A percentile compares a stretch with the other conserved stretches of the same genome.
These are phyloP conservation scores for Cololabis saira DNA, from an alignment of 2,113 vertebrate genomes.

Conservation along the genomic window DNA sequence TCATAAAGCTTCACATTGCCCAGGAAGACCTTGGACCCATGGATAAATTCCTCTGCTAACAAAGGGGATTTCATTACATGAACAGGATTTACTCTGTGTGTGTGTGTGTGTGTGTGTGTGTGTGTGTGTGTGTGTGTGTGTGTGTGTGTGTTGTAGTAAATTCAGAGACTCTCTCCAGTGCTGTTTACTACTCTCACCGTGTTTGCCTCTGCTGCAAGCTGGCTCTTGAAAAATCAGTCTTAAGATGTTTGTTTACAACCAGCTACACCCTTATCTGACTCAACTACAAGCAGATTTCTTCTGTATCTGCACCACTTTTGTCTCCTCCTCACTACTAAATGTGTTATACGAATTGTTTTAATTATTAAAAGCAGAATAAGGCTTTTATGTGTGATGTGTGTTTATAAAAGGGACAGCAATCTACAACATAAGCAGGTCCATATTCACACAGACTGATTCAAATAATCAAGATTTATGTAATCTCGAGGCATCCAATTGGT, in stretches of 20 bases:
- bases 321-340: background rate
- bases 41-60: slow-evolving; percentile 52
- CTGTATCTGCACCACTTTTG: background rate
- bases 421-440: no score
- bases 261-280: slow-evolving; percentile 1
- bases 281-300: slow-evolving; percentile 19
- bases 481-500: background rate
- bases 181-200: slow-evolving; percentile 32
- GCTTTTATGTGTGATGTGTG: background rate
- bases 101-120: background rate
- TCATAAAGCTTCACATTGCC: slow-evolving; percentile 46
- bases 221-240: slow-evolving; percentile 11
- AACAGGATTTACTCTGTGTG: slow-evolving; percentile 30
- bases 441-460: background rate
- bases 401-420: background rate
- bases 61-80: slow-evolving; percentile 51
- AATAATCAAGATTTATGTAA: background rate
- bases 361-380: background rate
- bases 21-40: slow-evolving; percentile 39
- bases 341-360: background rate
- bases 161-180: slow-evolving; percentile 20
- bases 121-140: background rate
- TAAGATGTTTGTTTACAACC: slow-evolving; percentile 35
- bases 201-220: slow-evolving; percentile 17
- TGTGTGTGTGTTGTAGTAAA: slow-evolving; percentile 7